Evolutionary conservation across 2,113 vertebrate species (phyloP).

Genomic region (Prunella fulvescens): DNA sequence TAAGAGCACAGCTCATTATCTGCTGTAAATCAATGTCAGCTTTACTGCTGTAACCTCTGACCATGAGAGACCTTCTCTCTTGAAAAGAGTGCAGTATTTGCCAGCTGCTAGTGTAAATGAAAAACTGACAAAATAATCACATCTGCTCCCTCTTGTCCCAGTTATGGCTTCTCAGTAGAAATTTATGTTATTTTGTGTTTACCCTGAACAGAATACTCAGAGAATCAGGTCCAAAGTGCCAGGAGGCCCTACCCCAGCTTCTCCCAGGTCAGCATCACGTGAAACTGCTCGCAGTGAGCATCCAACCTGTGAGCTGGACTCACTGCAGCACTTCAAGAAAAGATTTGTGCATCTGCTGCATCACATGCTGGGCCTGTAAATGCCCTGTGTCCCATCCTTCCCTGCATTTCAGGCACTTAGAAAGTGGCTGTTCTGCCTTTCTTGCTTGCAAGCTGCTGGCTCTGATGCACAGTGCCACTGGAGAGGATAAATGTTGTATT

Average conservation of each 20-base stretch:
- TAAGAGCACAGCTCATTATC: background rate
- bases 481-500: background rate
- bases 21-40: background rate
- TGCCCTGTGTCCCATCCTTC: background rate
- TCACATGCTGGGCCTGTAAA: background rate
- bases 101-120: background rate
- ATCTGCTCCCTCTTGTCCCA: background rate
- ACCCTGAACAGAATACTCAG: background rate
- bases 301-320: background rate
- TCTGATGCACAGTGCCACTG: background rate
- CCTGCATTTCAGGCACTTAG: background rate
- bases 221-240: background rate
- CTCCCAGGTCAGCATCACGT: background rate
- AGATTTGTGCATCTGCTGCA: background rate
- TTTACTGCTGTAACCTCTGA: background rate
- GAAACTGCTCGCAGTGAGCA: background rate
- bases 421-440: background rate
- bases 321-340: background rate
- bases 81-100: background rate
- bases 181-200: background rate
- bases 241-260: background rate
- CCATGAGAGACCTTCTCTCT: background rate
- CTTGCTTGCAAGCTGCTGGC: background rate
- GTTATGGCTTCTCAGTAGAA: background rate
- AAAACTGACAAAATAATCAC: background rate